Conservation (phyloP, 1,140 invertebrate species). For the Holcopasites calliopsidis region DNA sequence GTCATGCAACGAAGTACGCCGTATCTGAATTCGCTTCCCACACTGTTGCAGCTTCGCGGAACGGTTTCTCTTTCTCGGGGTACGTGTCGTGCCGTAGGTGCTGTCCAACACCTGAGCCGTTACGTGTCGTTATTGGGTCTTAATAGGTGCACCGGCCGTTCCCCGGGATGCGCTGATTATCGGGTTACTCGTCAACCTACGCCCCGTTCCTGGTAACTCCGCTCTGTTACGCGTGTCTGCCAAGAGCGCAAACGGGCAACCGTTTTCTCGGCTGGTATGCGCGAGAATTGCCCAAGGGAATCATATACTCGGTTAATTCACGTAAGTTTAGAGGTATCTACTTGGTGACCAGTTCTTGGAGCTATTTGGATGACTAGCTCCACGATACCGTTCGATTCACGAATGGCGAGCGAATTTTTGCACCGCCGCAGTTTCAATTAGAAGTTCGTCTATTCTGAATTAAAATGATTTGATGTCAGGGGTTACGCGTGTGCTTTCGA, state of each 20-base stretch:
- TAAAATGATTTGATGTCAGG: conserved; percentile 45
- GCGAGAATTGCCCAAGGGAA: conserved; percentile 31
- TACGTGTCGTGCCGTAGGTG: background rate
- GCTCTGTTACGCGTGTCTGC: conserved; percentile 55
- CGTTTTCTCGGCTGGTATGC: conserved; percentile 25
- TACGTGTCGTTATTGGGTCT: conserved; percentile 74
- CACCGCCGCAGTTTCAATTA: background rate
- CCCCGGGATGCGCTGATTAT: conserved; percentile 74
- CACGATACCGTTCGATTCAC: no score
- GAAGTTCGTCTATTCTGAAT: no score
- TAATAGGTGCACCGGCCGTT: conserved; percentile 72
- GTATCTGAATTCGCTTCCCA: conserved; percentile 20
- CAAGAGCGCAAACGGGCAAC: background rate
- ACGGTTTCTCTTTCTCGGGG: conserved; percentile 5
- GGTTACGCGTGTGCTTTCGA: conserved; percentile 35
- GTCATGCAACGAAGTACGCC: conserved; percentile 67
- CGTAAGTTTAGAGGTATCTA: no score
- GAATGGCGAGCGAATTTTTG: no score
- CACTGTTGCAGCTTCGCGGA: conserved; percentile 17
- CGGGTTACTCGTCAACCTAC: conserved; percentile 66
- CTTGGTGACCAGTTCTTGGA: background rate
- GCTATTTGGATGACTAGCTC: background rate
- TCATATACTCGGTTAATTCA: no score
- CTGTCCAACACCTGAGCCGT: conserved; percentile 62
- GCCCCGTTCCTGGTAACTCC: conserved; percentile 53